Conservation (phyloP, 2,797 vertebrate genomes). For the Rhinella marina region DNA sequence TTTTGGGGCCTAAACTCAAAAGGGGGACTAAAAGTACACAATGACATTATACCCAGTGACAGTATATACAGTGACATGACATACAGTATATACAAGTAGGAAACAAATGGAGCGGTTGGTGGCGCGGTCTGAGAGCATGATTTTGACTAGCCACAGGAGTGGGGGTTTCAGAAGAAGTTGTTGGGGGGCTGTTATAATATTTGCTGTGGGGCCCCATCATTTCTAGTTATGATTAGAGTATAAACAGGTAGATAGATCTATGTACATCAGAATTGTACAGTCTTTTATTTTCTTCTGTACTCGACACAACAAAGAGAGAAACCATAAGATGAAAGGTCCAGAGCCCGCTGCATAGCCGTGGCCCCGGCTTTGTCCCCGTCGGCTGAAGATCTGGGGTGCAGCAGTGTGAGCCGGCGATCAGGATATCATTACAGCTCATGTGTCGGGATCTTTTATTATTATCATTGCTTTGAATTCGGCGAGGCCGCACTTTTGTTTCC, state of each 20-base stretch:
- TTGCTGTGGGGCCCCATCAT: too few relatives aligned
- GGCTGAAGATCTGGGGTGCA: background rate
- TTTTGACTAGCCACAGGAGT: too few relatives aligned
- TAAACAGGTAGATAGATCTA: background rate
- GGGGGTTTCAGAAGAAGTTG: too few relatives aligned
- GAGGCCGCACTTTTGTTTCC: slow-evolving; percentile 12
- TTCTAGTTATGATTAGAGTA: background rate
- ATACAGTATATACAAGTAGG: too few relatives aligned
- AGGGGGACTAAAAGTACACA: too few relatives aligned
- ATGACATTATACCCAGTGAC: too few relatives aligned
- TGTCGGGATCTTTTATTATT: background rate
- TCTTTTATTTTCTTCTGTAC: background rate
- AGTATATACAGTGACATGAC: too few relatives aligned
- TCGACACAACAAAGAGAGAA: background rate
- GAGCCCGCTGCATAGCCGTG: background rate
- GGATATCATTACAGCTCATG: slow-evolving; percentile 5
- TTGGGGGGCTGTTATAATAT: too few relatives aligned
- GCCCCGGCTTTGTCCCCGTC: background rate
- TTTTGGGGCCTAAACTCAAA: too few relatives aligned
- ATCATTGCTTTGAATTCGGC: background rate
- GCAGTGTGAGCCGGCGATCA: background rate
- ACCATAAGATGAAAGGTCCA: background rate
- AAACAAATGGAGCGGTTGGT: too few relatives aligned
- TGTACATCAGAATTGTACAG: too few relatives aligned
- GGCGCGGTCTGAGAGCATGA: too few relatives aligned